Evolutionary conservation across 2,113 vertebrate genomes (phyloP).

Genomic region (Bos javanicus): DNA sequence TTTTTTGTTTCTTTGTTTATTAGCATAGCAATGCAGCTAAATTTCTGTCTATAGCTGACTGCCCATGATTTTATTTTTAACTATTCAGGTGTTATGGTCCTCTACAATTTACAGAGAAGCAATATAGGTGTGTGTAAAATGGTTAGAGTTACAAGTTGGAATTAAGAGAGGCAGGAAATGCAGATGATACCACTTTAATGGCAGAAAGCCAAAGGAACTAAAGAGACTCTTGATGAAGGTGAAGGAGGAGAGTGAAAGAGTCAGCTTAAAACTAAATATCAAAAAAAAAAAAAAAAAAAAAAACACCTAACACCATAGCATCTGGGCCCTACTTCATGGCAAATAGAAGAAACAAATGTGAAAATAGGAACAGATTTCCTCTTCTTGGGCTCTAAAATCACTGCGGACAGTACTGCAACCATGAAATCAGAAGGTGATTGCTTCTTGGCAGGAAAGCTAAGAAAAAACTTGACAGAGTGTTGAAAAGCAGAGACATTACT

Average conservation of each 20-base stretch:
- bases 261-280: background rate
- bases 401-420: accelerated
- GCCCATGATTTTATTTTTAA: background rate
- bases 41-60: background rate
- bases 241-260: background rate
- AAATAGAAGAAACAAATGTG: background rate
- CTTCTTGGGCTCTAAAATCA: background rate
- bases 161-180: background rate
- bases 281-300: background rate
- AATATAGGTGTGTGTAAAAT: background rate
- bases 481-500: background rate
- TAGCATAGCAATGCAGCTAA: background rate
- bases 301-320: background rate
- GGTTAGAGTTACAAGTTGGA: background rate
- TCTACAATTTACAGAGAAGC: background rate
- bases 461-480: background rate
- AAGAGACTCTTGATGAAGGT: background rate
- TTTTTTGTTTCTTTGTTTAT: background rate
- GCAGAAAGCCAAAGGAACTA: background rate
- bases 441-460: background rate
- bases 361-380: background rate
- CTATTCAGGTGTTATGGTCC: background rate
- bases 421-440: background rate
- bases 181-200: background rate
- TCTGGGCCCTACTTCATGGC: background rate